Base-by-base conservation (phyloP, 1,140 invertebrate genomes). In the Drosophila bipectinata region DNA sequence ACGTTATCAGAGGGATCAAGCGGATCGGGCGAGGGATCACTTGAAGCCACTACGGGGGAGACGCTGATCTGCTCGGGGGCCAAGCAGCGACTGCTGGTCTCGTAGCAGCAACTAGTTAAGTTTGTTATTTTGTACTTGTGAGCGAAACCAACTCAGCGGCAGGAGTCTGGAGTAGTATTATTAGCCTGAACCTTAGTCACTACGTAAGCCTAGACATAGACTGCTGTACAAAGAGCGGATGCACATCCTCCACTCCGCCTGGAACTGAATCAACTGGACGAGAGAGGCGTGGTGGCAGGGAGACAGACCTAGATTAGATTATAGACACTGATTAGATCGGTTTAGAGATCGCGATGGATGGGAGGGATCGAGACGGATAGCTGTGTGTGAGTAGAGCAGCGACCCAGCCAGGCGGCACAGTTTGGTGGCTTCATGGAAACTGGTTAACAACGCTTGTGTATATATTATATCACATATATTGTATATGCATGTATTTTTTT, bases 81-180 rank as follows among this genome's bases (percentile, higher is more conserved):
- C 18, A 87, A 87, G 39, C 82, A 82, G 32, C 72, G 83, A 14
- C 57, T 87, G 59, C 57, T 88, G 54, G 73, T 72, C 44, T 87
- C 83, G 83, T 87, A 87, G 83, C 83, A 87, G 78, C 79, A 60
- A 67, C 73, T 87, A 77, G 49, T 75, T 78, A 78, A 81, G 77
- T 87, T 87, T 74, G 74, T 79, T 87, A 72, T 79, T 66, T 84
- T 83, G 72, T 88, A 76, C 66, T 77, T 64, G 56, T 59, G 54
- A 47, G 44, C 44, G 9, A 47, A 48, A 18, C 54, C 55, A 47
- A 79, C 61, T 76, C 66, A 64, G 51, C 66, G 52, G 61, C 51
- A 8, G 14, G n/a, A 44, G 66, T 69, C 63, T 68, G 68, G 66
- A 74, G 73, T 81, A 85, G 78, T 85, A 85, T 82, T 85, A 85